These are phyloP conservation scores for Napeogenes inachia DNA, from an alignment of 2,888 invertebrate genomes.

Conservation along the genomic window DNA sequence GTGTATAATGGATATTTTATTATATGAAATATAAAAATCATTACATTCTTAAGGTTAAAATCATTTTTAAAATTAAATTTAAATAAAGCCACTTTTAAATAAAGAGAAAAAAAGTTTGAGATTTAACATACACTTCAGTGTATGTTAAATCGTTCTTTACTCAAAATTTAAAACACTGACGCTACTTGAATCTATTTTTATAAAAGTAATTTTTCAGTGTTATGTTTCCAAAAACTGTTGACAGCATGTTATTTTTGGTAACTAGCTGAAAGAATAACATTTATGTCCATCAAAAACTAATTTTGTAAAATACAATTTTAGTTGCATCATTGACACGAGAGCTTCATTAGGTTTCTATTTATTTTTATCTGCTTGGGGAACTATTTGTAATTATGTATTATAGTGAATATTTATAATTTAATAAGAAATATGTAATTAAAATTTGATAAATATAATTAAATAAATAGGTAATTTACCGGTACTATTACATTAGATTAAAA, in stretches of 20 bases:
- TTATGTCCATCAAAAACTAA: slow-evolving; percentile 61
- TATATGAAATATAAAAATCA: no score
- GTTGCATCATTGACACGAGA: slow-evolving; percentile 34
- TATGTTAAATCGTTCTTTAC: slow-evolving; percentile 54
- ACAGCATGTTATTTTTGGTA: slow-evolving; percentile 60
- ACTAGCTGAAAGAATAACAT: slow-evolving; percentile 60
- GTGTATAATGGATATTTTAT: no score
- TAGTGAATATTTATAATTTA: no score
- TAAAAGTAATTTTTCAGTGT: slow-evolving; percentile 68
- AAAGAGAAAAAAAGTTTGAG: background rate
- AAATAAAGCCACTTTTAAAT: no score
- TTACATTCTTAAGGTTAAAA: no score
- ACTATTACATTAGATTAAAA: no score
- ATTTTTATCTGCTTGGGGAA: slow-evolving; percentile 12
- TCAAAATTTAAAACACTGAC: slow-evolving; percentile 51
- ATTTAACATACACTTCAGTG: no score
- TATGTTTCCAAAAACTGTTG: slow-evolving; percentile 58
- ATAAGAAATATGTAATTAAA: no score
- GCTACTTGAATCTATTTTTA: slow-evolving; percentile 49
- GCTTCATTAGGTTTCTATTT: slow-evolving; percentile 31
- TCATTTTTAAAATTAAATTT: no score
- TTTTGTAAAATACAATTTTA: slow-evolving; percentile 46
- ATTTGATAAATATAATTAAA: no score
- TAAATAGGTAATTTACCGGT: no score
- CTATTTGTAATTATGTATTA: no score